A percentile compares a stretch with the other conserved stretches of the same genome.
Conservation (phyloP, 2,797 vertebrate genomes). For the Novumbra hubbsi region DNA sequence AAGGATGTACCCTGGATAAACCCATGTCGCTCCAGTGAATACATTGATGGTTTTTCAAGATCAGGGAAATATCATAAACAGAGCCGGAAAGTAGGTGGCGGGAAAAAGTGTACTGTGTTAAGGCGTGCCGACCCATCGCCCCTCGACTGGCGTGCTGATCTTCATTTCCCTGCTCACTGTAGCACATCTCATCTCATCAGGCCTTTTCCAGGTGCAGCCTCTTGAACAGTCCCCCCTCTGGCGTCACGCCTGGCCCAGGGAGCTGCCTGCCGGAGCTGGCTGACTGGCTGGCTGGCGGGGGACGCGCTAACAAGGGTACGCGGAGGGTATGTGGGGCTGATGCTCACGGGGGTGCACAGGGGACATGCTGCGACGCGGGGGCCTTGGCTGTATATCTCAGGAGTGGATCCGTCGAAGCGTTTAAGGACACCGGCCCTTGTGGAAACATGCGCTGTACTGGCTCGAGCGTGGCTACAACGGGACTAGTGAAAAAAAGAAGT, state of each 20-base stretch:
- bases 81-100: slow-evolving; percentile 27
- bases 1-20: slow-evolving; percentile 38
- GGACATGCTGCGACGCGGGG: slow-evolving; percentile 37
- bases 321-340: slow-evolving; percentile 42
- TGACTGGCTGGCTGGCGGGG: slow-evolving; percentile 46
- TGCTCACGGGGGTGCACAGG: slow-evolving; percentile 27
- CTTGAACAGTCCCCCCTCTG: slow-evolving; percentile 40
- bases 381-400: slow-evolving; percentile 28
- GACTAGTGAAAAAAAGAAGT: background rate
- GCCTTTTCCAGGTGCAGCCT: slow-evolving; percentile 65
- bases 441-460: background rate
- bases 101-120: slow-evolving; percentile 51
- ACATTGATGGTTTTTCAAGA: slow-evolving; percentile 38
- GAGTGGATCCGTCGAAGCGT: slow-evolving; percentile 15
- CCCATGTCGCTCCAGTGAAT: slow-evolving; percentile 45
- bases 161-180: slow-evolving; percentile 74
- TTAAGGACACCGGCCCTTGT: background rate
- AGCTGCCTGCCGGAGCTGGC: slow-evolving; percentile 38
- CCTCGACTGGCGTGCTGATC: slow-evolving; percentile 59
- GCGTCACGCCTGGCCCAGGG: slow-evolving; percentile 30
- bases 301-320: slow-evolving; percentile 72
- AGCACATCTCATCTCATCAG: slow-evolving; percentile 71
- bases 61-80: slow-evolving; percentile 54
- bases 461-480: background rate
- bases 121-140: slow-evolving; percentile 55